phyloP scores from a whole-genome alignment of 2,113 vertebrate species.

The Corythaixoides concolor region DNA sequence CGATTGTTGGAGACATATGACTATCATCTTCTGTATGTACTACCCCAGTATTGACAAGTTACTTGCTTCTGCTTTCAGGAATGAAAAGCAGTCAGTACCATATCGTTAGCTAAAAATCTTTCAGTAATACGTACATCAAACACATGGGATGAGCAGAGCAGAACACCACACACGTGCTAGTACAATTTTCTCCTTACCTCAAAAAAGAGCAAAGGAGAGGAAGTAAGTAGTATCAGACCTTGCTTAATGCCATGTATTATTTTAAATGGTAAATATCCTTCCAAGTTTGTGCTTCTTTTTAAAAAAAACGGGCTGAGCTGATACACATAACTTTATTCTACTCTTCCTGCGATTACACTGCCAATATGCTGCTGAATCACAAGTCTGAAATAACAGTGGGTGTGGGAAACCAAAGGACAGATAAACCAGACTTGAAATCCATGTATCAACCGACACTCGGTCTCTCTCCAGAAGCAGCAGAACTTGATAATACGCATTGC shows the following conservation, averaged over 20 bases:
- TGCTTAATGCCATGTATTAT: neutral
- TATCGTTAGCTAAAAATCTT: neutral
- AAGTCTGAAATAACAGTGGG: slow-evolving; percentile 9
- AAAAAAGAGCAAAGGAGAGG: neutral
- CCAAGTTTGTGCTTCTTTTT: neutral
- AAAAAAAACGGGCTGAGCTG: neutral
- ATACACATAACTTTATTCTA: neutral
- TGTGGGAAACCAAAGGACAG: slow-evolving; percentile 4
- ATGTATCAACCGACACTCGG: neutral
- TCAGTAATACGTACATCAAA: neutral
- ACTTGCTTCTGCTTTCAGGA: neutral
- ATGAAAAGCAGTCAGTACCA: neutral
- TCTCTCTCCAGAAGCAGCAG: neutral
- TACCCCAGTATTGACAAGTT: neutral
- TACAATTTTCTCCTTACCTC: neutral
- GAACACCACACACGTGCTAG: neutral
- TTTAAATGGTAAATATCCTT: neutral
- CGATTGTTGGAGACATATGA: neutral
- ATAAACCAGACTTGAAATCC: slow-evolving; percentile 6
- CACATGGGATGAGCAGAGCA: rapidly evolving
- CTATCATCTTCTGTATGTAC: neutral
- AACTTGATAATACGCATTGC: neutral
- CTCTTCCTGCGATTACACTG: neutral
- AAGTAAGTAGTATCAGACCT: neutral
- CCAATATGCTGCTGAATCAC: slow-evolving; percentile 12